Conservation (phyloP, 2,797 vertebrate genomes). For the Menidia menidia region DNA sequence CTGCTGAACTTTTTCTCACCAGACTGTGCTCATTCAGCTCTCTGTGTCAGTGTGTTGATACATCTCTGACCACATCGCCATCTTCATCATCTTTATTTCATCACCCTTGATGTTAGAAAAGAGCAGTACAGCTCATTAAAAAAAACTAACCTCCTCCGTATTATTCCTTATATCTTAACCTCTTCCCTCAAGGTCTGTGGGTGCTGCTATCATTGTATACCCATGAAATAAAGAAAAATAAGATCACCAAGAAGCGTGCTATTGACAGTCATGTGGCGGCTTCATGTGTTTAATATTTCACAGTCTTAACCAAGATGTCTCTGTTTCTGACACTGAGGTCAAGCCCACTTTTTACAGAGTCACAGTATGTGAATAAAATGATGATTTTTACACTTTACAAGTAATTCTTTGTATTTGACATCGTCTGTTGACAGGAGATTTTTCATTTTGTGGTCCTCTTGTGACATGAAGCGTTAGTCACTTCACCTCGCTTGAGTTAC, state of each 20-base stretch:
- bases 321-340: background rate
- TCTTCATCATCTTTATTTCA: conserved; percentile 70
- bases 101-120: conserved; percentile 63
- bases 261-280: background rate
- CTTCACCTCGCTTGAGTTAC: background rate
- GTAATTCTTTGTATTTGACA: background rate
- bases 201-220: conserved; percentile 25
- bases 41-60: conserved; percentile 61
- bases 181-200: background rate
- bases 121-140: conserved; percentile 25
- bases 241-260: background rate
- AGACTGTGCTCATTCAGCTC: conserved; percentile 74
- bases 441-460: background rate
- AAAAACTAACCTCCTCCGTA: conserved; percentile 45
- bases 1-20: conserved; percentile 47
- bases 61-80: conserved; percentile 69
- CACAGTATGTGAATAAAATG: background rate
- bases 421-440: background rate
- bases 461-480: background rate
- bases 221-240: conserved; percentile 32
- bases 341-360: background rate
- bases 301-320: background rate
- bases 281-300: conserved; percentile 36
- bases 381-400: background rate
- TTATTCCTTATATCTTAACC: background rate